Conservation (phyloP, 1,140 invertebrate genomes). For the Cydia splendana region DNA sequence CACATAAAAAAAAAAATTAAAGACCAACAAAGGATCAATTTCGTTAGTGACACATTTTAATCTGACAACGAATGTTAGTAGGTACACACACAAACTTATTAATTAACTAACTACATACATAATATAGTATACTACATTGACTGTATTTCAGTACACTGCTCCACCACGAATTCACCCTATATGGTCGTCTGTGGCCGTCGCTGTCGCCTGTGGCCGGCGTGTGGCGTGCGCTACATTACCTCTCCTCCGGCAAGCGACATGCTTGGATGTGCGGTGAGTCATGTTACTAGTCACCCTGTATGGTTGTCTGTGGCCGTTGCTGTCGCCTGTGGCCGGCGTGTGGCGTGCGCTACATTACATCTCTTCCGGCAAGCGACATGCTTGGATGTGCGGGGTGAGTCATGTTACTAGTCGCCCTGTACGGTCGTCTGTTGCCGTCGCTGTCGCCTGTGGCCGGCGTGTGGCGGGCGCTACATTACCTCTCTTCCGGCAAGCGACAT, state of each 20-base stretch:
- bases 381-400: conserved; percentile 43
- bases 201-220: conserved; percentile 57
- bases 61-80: no score
- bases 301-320: conserved; percentile 49
- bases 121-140: no score
- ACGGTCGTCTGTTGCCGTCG: conserved; percentile 61
- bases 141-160: conserved; percentile 52
- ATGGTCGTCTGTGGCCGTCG: conserved; percentile 61
- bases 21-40: no score
- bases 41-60: no score
- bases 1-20: no score
- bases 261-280: conserved; percentile 47
- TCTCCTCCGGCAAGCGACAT: conserved; percentile 35
- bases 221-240: conserved; percentile 47
- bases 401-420: conserved; percentile 43
- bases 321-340: conserved; percentile 42
- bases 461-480: conserved; percentile 44
- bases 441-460: conserved; percentile 57
- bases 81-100: no score
- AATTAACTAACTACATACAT: no score
- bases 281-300: conserved; percentile 47
- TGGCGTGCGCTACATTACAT: conserved; percentile 51
- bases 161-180: conserved; percentile 59
- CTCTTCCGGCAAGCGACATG: conserved; percentile 16
- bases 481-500: no score